A percentile compares a stretch with the other conserved stretches of the same genome.
These are phyloP conservation scores for Agrilus biguttatus DNA, from an alignment of 2,888 invertebrate species.

Conservation along the genomic window DNA sequence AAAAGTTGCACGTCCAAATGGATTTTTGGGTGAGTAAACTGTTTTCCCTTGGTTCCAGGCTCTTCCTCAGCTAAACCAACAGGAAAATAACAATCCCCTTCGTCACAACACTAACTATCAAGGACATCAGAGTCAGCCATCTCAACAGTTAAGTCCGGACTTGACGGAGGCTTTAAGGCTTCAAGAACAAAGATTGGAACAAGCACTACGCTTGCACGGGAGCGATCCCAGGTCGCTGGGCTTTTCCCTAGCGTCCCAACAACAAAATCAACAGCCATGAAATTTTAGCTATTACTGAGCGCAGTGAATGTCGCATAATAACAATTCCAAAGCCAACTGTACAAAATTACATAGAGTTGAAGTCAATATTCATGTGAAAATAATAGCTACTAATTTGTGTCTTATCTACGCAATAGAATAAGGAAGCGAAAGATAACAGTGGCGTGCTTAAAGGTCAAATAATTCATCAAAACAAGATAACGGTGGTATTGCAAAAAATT, in stretches of 20 bases:
- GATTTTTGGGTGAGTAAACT: neutral
- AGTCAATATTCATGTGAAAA: too few species aligned
- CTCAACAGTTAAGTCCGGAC: constrained; percentile 49
- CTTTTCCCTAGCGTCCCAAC: constrained; percentile 45
- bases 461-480: too few species aligned
- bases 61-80: constrained; percentile 30
- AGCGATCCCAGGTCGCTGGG: constrained; percentile 66
- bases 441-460: too few species aligned
- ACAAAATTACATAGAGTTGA: too few species aligned
- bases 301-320: constrained; percentile 12
- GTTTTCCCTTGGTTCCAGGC: constrained; percentile 14
- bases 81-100: constrained; percentile 28
- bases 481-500: too few species aligned
- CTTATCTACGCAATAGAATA: too few species aligned
- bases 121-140: constrained; percentile 25
- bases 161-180: constrained; percentile 55
- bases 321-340: too few species aligned
- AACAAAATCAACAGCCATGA: constrained; percentile 51
- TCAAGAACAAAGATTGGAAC: constrained; percentile 64
- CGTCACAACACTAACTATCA: constrained; percentile 31
- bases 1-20: neutral
- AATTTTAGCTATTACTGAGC: constrained; percentile 69
- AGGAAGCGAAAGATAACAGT: too few species aligned
- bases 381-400: too few species aligned
- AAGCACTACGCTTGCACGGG: constrained; percentile 65